phyloP scores from a whole-genome alignment of 2,113 vertebrate species.

The Gulo gulo region DNA sequence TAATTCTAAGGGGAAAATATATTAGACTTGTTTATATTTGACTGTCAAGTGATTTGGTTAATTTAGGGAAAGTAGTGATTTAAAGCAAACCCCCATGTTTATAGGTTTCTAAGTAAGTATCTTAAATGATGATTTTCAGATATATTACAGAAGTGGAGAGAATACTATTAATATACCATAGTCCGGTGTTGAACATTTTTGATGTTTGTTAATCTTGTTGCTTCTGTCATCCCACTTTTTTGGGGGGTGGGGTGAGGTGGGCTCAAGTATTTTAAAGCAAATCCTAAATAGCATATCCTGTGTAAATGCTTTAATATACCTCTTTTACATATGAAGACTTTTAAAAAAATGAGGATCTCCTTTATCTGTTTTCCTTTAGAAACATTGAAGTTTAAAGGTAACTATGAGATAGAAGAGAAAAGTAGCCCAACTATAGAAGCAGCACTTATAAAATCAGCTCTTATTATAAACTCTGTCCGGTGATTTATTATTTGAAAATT shows the following conservation, averaged over 20 bases:
- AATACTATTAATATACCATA: neutral
- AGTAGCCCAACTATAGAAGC: neutral
- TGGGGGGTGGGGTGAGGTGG: accelerated
- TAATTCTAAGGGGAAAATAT: neutral
- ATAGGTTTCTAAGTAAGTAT: neutral
- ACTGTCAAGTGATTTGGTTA: neutral
- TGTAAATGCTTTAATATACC: neutral
- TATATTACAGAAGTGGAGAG: neutral
- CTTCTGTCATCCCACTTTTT: neutral
- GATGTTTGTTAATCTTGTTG: neutral
- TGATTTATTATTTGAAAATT: neutral
- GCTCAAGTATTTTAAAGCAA: neutral
- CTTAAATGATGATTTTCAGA: neutral
- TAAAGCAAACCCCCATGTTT: neutral
- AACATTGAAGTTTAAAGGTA: neutral
- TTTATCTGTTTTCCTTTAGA: constrained; percentile 8
- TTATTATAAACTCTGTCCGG: neutral
- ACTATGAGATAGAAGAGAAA: neutral
- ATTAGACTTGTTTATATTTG: neutral
- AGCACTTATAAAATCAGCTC: neutral
- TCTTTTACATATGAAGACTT: neutral
- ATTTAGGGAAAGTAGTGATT: neutral
- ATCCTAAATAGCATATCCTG: neutral
- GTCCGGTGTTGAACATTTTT: neutral
- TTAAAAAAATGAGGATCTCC: neutral